Conservation (phyloP, 1,140 invertebrate species). For the Musca domestica region DNA sequence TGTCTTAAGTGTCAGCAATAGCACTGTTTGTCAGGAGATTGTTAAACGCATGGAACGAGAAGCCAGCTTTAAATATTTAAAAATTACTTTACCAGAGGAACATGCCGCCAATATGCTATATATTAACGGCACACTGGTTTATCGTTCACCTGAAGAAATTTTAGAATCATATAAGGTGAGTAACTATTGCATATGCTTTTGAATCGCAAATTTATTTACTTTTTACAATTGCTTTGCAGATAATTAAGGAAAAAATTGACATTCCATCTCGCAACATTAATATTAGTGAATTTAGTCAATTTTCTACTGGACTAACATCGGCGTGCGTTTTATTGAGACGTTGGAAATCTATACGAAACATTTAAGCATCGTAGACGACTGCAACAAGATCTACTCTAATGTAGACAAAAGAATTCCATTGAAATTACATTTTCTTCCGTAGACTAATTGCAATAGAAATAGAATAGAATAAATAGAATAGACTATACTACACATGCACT, state of each 20-base stretch:
- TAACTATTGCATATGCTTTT: background rate
- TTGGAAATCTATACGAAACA: slow-evolving; percentile 62
- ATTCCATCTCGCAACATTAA: slow-evolving; percentile 71
- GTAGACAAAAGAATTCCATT: background rate
- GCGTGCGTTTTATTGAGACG: slow-evolving; percentile 71
- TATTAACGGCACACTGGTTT: slow-evolving; percentile 86
- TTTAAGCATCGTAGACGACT: slow-evolving; percentile 51
- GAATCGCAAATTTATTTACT: slow-evolving; percentile 12
- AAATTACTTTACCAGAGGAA: slow-evolving; percentile 84
- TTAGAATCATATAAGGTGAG: slow-evolving; percentile 75
- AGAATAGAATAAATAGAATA: no score
- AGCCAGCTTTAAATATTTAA: slow-evolving; percentile 85
- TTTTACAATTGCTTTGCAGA: slow-evolving; percentile 62
- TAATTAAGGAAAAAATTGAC: slow-evolving; percentile 80
- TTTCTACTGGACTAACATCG: slow-evolving; percentile 70
- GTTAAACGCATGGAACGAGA: slow-evolving; percentile 88
- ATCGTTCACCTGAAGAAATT: slow-evolving; percentile 80
- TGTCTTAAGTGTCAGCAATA: slow-evolving; percentile 78
- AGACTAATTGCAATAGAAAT: background rate
- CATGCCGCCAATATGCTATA: slow-evolving; percentile 85
- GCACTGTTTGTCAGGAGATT: slow-evolving; percentile 78
- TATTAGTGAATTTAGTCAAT: slow-evolving; percentile 75
- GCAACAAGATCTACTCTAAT: no score
- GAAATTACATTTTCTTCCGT: slow-evolving; percentile 9
- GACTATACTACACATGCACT: no score